Evolutionary conservation across 2,888 invertebrate species (phyloP).

Genomic region (Noctua fimbriata): DNA sequence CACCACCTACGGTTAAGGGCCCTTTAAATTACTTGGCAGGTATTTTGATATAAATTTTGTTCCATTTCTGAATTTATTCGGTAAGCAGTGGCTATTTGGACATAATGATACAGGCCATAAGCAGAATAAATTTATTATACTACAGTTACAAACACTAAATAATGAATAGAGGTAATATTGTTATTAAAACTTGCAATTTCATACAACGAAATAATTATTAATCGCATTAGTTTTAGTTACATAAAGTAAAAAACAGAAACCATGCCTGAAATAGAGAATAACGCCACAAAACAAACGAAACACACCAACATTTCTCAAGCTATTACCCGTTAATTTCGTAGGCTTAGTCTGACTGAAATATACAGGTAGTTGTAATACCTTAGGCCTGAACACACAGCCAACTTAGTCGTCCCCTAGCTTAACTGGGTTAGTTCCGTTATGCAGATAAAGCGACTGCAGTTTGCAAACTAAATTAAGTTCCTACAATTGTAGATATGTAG

Average conservation of each 20-base stretch:
- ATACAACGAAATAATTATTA: neutral
- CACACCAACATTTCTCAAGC: constrained; percentile 5
- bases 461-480: constrained; percentile 76
- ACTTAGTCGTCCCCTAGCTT: constrained; percentile 67
- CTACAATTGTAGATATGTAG: constrained; percentile 59
- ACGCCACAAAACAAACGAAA: constrained; percentile 21
- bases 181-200: neutral
- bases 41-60: no score
- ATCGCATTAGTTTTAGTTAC: neutral
- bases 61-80: no score
- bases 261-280: constrained; percentile 4
- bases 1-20: no score
- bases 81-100: no score
- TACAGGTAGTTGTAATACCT: constrained; percentile 32
- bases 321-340: constrained; percentile 28
- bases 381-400: constrained; percentile 46
- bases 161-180: neutral
- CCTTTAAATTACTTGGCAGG: no score
- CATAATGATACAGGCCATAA: no score
- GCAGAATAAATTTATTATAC: neutral
- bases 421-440: constrained; percentile 71
- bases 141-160: neutral
- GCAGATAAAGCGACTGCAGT: constrained; percentile 75
- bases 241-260: neutral
- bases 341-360: constrained; percentile 36